phyloP scores from a whole-genome alignment of 2,113 vertebrate species.

The Chroicocephalus ridibundus region DNA sequence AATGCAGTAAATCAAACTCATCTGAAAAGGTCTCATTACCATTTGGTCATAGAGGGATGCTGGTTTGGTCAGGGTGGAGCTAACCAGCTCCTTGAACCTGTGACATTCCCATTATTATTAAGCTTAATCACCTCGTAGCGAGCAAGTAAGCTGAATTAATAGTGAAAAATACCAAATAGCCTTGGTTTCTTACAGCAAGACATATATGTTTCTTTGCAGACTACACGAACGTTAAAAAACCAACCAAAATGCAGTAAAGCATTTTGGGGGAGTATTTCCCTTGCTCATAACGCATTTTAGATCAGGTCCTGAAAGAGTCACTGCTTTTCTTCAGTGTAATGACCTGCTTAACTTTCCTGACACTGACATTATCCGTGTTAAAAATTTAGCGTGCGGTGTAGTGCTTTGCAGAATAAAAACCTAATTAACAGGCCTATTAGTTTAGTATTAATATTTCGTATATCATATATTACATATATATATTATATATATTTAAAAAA shows the following conservation, averaged over 20 bases:
- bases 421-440: not conserved
- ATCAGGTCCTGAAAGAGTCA: not conserved
- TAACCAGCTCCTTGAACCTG: not conserved
- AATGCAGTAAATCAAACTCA: not conserved
- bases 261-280: not conserved
- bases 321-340: not conserved
- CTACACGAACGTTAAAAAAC: not conserved
- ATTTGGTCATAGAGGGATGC: not conserved
- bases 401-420: not conserved
- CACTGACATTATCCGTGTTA: not conserved
- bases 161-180: not conserved
- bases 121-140: not conserved
- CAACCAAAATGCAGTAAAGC: not conserved
- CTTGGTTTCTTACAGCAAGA: not conserved
- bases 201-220: not conserved
- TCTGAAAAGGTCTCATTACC: constrained; percentile 2
- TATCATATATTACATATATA: not conserved
- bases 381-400: not conserved
- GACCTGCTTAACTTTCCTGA: not conserved
- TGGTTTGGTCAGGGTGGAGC: not conserved
- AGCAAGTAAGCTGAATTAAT: not conserved
- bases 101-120: not conserved
- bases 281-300: not conserved
- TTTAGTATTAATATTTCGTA: not conserved
- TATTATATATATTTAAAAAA: not conserved